These are phyloP conservation scores for Salmo trutta DNA, from an alignment of 2,797 vertebrate species.

Conservation along the genomic window DNA sequence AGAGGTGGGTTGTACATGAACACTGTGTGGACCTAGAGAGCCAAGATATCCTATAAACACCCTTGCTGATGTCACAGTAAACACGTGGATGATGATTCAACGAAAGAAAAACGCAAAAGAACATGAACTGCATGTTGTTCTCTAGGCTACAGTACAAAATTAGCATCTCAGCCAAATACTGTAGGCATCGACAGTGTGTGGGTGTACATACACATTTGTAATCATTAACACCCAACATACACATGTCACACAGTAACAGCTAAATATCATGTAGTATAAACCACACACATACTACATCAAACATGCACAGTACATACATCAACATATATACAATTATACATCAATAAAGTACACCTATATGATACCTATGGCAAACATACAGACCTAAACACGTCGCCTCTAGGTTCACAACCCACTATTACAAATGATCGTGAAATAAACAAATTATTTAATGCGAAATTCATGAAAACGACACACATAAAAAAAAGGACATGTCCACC, in stretches of 20 bases:
- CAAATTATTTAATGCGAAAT: too few species aligned
- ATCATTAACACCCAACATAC: background rate
- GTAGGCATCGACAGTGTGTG: background rate
- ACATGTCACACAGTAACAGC: background rate
- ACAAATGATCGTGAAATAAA: too few species aligned
- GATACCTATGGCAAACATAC: background rate
- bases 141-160: background rate
- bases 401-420: too few species aligned
- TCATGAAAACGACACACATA: too few species aligned
- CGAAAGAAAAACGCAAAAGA: background rate
- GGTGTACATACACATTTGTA: background rate
- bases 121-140: constrained; percentile 1
- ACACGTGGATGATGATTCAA: constrained; percentile 42
- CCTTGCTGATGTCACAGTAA: constrained; percentile 58
- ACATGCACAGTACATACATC: background rate
- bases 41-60: constrained; percentile 47
- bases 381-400: background rate
- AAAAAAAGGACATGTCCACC: too few species aligned
- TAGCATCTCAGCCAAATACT: background rate
- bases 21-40: constrained; percentile 57
- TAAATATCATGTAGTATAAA: background rate
- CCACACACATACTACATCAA: background rate
- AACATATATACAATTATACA: background rate
- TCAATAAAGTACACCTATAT: background rate
- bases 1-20: constrained; percentile 43